Evolutionary conservation across 2,113 vertebrate species (phyloP), one percentile per base, ranked within the genome.

Genomic region (Eudorcas thomsonii): DNA sequence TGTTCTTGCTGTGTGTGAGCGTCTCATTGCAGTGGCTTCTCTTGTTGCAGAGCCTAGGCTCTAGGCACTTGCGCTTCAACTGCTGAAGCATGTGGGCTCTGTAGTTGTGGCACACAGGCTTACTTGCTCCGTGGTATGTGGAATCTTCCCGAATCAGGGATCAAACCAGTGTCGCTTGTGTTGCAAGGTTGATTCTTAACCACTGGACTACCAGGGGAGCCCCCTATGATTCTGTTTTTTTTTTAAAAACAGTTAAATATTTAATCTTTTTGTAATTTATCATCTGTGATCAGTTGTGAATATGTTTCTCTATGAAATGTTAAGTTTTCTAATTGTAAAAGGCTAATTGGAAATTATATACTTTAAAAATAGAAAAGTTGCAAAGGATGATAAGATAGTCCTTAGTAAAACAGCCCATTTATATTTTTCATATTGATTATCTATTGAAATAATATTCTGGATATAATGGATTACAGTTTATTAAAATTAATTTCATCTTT

Each of bases 211-310:
- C 21, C 21, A 43, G 19, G 36, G 71, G 23, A 25, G 21, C 36
- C 36, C 11, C 21, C 21, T 74, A 3, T 43, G 71, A 39, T 74
- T 71, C n/a, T 36, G 7, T 78, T 48, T 48, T 62, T 52, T 43
- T 67, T 36, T 71, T 71, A 23, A 12, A 78, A 81, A 39, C 21
- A 83, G 17, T 45, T 86, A 86, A 62, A 64, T 91, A 78, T 60
- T 84, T 86, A 94, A 67, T 57, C 33, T 52, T 86, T 90, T 94
- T 90, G 33, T 93, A 81, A 67, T 50, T 67, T 96, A 81, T 80
- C 57, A 19, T 59, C 0, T 86, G 7, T 80, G 33, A 71, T 57
- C 3, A 7, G 28, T 52, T 91, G 86, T 90, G 36, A 93, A 64
- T 64, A 55, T 25, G 45, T 96, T 64, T 96, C 55, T 93, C 30